Base-by-base conservation (phyloP, 2,888 invertebrate genomes). In the Pristionchus arcanus region DNA sequence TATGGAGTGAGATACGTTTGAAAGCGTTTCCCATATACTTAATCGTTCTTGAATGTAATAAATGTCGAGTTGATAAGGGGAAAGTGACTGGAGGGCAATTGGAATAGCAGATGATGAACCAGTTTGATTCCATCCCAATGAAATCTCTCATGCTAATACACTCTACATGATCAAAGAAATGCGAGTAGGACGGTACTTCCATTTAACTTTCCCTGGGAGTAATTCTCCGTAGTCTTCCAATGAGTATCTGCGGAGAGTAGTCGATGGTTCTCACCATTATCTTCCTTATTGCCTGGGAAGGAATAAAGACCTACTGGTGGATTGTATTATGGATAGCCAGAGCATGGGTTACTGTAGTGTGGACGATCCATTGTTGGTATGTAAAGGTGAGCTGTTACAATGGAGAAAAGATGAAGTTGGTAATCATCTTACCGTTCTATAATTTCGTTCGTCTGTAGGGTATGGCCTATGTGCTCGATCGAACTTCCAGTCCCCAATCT, bases 331-430 rank as follows among this genome's bases (percentile, higher is more conserved):
- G 66, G 66, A 42, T 87, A 42, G 66, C 42, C 15, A 28, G n/a
- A 7, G 21, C 34, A 55, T 87, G 87, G 49, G 66, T n/a, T 15
- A 68, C 4, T 34, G 66, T 87, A 19, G 66, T n/a, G 21, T 87
- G 87, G 87, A 37, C 31, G 4, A 19, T 87, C 19, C 87, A 87
- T 49, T 42, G 28, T 21, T 68, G 66, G 66, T 87, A 87, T 31
- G 68, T 87, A 16, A 87, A 68, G 87, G 87, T 87, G 31, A 42
- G 87, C 42, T 31, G 49, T 53, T 81, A 15, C n/a, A 28, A 42
- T 4, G 74, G 19, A 28, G 49, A 53, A n/a, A 53, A n/a, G 2
- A 2, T 42, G 9, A 37, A 53, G 21, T 37, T 11, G 2, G n/a
- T 28, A 16, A 81, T 28, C 28, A 19, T 53, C 4, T 2, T 37